Percentiles rank a stretch among this genome's conserved stretches.
These are phyloP conservation scores for Leptatherina wallacei DNA, from an alignment of 2,797 vertebrate species.

Conservation along the genomic window DNA sequence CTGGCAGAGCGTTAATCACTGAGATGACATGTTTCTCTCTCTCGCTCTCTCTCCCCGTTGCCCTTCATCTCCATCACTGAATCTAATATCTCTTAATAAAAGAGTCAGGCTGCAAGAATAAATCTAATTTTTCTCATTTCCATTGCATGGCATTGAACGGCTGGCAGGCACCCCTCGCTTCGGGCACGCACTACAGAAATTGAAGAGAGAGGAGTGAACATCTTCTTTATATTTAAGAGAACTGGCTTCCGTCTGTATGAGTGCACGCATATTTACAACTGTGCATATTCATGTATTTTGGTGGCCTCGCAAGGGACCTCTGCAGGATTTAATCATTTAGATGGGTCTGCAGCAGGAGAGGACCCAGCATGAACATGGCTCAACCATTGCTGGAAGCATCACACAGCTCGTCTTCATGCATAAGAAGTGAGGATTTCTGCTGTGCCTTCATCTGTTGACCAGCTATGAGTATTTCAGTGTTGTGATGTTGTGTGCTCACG, in stretches of 20 bases:
- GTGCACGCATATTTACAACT: background rate
- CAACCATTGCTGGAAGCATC: constrained; percentile 18
- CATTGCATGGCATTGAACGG: constrained; percentile 7
- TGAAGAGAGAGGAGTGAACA: constrained; percentile 14
- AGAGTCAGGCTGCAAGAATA: constrained; percentile 25
- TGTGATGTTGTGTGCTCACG: constrained; percentile 2
- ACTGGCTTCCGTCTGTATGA: background rate
- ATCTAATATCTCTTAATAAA: constrained; percentile 41
- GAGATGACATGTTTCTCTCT: constrained; percentile 55
- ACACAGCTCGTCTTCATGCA: constrained; percentile 15
- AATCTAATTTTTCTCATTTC: constrained; percentile 44
- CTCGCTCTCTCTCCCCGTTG: constrained; percentile 31
- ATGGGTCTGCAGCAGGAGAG: constrained; percentile 41
- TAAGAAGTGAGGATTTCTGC: constrained; percentile 7
- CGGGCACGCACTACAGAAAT: constrained; percentile 8
- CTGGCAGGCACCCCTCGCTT: constrained; percentile 25
- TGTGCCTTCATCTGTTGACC: background rate
- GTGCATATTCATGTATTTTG: constrained; percentile 6
- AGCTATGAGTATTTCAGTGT: background rate
- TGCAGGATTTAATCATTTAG: constrained; percentile 66
- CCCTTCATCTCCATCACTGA: constrained; percentile 52
- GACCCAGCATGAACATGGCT: constrained; percentile 37
- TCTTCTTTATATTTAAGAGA: background rate
- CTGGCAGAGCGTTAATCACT: constrained; percentile 66
- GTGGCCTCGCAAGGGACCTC: constrained; percentile 21